Conservation (phyloP, 2,888 invertebrate genomes). For the Drosophila mettleri region DNA sequence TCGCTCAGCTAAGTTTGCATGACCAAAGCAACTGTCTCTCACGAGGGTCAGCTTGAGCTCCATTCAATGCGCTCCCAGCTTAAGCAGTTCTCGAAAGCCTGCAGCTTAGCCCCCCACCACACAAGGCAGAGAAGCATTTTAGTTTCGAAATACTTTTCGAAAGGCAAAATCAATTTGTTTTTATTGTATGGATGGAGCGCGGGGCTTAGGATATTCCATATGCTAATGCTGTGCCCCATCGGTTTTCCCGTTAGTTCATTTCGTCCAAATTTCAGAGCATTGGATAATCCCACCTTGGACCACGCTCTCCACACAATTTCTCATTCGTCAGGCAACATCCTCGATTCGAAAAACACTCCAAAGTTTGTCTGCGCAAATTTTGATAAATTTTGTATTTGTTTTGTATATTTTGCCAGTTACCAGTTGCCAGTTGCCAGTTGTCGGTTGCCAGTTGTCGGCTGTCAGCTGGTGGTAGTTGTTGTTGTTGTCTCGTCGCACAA, state of each 20-base stretch:
- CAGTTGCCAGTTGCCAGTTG: slow-evolving; percentile 27
- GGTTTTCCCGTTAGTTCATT: slow-evolving; percentile 14
- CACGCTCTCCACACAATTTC: neutral
- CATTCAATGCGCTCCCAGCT: neutral
- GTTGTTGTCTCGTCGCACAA: slow-evolving; percentile 62
- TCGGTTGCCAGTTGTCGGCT: slow-evolving; percentile 21
- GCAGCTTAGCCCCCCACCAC: neutral
- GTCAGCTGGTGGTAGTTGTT: slow-evolving; percentile 26
- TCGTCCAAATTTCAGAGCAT: slow-evolving; percentile 9
- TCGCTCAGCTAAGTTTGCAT: neutral
- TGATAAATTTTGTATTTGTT: slow-evolving; percentile 55
- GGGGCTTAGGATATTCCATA: neutral
- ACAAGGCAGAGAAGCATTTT: neutral
- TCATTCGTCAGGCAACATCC: neutral
- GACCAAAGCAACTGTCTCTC: neutral
- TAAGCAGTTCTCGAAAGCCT: neutral
- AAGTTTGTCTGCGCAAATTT: slow-evolving; percentile 44
- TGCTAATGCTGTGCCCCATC: slow-evolving; percentile 1
- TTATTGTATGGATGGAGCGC: neutral
- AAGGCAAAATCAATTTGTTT: slow-evolving; percentile 5
- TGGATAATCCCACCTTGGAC: slow-evolving; percentile 9
- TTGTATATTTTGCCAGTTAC: slow-evolving; percentile 38
- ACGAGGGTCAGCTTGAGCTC: too few species aligned
- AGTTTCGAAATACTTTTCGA: slow-evolving; percentile 2
- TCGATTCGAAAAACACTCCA: slow-evolving; percentile 40